These are phyloP conservation scores for Heliconius nattereri DNA, from an alignment of 1,140 invertebrate species.

Conservation along the genomic window DNA sequence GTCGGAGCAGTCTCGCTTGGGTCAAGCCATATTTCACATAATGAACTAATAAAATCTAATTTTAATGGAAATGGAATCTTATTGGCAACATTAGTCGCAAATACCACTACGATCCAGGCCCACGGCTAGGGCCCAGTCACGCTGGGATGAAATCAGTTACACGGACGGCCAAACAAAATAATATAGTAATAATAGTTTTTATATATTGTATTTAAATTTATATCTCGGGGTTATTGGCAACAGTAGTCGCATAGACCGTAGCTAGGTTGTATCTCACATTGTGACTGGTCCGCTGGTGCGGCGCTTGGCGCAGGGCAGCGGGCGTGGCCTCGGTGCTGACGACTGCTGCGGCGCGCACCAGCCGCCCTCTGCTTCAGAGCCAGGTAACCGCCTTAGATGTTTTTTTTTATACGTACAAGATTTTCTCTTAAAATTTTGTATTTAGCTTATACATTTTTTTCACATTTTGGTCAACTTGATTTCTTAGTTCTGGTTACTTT, in stretches of 20 bases:
- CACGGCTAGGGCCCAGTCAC: too few species aligned
- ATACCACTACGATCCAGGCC: too few species aligned
- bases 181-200: too few species aligned
- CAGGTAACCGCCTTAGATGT: slow-evolving; percentile 48
- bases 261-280: slow-evolving; percentile 78
- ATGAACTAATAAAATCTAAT: neutral
- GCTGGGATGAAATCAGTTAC: too few species aligned
- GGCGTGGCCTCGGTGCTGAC: slow-evolving; percentile 84
- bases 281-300: slow-evolving; percentile 80
- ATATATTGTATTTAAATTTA: neutral
- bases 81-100: too few species aligned
- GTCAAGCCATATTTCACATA: neutral
- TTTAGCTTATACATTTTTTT: neutral
- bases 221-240: slow-evolving; percentile 53
- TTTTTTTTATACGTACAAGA: neutral
- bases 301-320: slow-evolving; percentile 84
- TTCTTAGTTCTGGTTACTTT: neutral
- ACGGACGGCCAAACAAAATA: too few species aligned
- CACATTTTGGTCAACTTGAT: neutral
- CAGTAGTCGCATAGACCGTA: slow-evolving; percentile 63
- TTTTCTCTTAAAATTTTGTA: neutral
- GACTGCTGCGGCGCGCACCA: slow-evolving; percentile 81
- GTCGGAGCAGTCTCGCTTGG: neutral
- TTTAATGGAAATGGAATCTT: too few species aligned
- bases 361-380: slow-evolving; percentile 72